phyloP scores from a whole-genome alignment of 2,888 invertebrate species.

The Calameuta idolon region DNA sequence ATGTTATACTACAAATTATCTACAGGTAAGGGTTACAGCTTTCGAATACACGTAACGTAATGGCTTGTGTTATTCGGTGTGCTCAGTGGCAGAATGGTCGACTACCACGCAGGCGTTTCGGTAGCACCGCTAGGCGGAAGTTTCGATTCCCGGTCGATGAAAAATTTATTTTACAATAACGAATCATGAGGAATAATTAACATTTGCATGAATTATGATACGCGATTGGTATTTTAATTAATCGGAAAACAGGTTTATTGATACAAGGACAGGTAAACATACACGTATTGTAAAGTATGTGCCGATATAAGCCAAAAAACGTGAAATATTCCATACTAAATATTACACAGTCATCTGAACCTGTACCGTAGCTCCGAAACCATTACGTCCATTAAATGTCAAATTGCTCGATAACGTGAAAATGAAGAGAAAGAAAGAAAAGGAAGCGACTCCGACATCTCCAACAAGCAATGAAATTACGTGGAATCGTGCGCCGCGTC shows the following conservation, averaged over 20 bases:
- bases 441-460: too few relatives aligned
- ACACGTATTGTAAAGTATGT: background rate
- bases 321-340: background rate
- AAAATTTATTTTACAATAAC: conserved; percentile 1
- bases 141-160: conserved; percentile 34
- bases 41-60: background rate
- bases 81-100: conserved; percentile 22
- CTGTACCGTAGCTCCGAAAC: too few relatives aligned
- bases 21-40: too few relatives aligned
- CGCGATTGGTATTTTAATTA: background rate
- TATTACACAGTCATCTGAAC: too few relatives aligned
- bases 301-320: background rate
- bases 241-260: background rate
- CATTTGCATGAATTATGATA: background rate
- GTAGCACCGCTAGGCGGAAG: too few relatives aligned
- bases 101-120: conserved; percentile 31
- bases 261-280: background rate
- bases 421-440: too few relatives aligned
- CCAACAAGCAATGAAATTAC: background rate
- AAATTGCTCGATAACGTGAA: too few relatives aligned
- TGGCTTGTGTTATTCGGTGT: background rate
- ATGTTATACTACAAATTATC: too few relatives aligned
- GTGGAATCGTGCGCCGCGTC: background rate
- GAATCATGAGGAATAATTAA: background rate
- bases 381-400: too few relatives aligned